Evolutionary conservation across 2,888 invertebrate species (phyloP).

Genomic region (Pseudeuparius sepicola): DNA sequence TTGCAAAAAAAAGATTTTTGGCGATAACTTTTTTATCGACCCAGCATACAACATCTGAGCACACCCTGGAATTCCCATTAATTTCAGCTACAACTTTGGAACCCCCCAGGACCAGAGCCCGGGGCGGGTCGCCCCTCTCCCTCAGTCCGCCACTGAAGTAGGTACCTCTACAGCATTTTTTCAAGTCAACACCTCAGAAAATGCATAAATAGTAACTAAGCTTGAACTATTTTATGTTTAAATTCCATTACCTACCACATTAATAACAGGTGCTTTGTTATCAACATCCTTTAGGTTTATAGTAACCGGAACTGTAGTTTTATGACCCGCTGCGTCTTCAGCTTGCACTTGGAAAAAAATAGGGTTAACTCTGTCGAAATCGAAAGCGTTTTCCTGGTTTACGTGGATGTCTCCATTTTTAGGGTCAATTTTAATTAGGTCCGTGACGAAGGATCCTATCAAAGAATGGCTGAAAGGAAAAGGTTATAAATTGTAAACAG

Average conservation of each 20-base stretch:
- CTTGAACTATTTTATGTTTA: no score
- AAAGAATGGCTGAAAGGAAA: conserved; percentile 43
- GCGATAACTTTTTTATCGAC: no score
- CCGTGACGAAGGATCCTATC: conserved; percentile 39
- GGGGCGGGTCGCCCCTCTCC: no score
- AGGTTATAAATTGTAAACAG: not conserved
- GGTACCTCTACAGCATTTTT: no score
- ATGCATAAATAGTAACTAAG: no score
- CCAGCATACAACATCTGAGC: no score
- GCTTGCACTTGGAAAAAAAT: conserved; percentile 41
- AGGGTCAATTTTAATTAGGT: conserved; percentile 40
- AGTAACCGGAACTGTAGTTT: conserved; percentile 44
- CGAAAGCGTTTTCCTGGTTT: conserved; percentile 44
- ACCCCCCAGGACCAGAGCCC: no score
- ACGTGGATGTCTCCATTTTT: conserved; percentile 49
- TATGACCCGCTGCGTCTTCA: conserved; percentile 40
- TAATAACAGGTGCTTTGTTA: conserved; percentile 58
- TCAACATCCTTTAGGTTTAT: conserved; percentile 60
- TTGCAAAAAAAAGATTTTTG: no score
- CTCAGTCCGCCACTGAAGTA: no score
- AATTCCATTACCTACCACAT: conserved; percentile 44
- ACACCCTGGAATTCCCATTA: no score
- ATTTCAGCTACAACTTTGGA: no score
- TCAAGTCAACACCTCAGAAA: no score
- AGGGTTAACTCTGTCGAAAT: conserved; percentile 50